These are phyloP conservation scores for Spodoptera litura DNA, from an alignment of 1,140 invertebrate genomes.

Conservation along the genomic window DNA sequence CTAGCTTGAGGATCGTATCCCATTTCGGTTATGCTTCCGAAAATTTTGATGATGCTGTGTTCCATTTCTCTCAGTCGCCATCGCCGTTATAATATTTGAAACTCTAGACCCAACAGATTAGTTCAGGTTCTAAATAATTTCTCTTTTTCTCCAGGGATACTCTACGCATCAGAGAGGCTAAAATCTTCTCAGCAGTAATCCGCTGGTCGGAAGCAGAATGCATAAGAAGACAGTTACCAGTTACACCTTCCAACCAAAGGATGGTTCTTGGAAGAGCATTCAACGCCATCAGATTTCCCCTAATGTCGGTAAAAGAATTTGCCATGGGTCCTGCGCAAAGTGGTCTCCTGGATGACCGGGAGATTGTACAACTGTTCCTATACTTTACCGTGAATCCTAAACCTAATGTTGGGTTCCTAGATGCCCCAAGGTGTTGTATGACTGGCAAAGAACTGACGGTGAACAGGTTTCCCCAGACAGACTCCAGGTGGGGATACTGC, in stretches of 20 bases:
- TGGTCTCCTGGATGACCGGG: conserved; percentile 91
- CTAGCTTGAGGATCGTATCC: no score
- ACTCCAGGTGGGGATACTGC: conserved; percentile 95
- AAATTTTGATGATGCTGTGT: no score
- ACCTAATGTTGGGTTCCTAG: conserved; percentile 90
- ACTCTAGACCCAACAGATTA: no score
- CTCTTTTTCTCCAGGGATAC: conserved; percentile 88
- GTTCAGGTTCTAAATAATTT: not conserved
- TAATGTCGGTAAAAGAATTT: conserved; percentile 96
- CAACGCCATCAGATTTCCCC: conserved; percentile 92
- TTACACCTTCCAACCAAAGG: conserved; percentile 90
- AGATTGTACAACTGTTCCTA: conserved; percentile 92
- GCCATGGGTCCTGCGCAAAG: conserved; percentile 92
- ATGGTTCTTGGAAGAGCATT: conserved; percentile 90
- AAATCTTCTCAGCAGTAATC: conserved; percentile 91
- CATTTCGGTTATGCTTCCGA: no score
- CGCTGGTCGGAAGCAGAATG: conserved; percentile 95
- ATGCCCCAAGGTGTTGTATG: conserved; percentile 93
- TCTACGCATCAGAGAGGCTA: conserved; percentile 92
- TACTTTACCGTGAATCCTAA: conserved; percentile 93
- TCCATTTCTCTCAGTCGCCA: no score
- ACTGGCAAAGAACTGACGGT: conserved; percentile 94
- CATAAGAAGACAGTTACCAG: conserved; percentile 87
- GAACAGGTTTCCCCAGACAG: conserved; percentile 92
- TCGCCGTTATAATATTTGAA: no score